These are phyloP conservation scores for Opisthograptis luteolata DNA, from an alignment of 2,888 invertebrate species.

Conservation along the genomic window DNA sequence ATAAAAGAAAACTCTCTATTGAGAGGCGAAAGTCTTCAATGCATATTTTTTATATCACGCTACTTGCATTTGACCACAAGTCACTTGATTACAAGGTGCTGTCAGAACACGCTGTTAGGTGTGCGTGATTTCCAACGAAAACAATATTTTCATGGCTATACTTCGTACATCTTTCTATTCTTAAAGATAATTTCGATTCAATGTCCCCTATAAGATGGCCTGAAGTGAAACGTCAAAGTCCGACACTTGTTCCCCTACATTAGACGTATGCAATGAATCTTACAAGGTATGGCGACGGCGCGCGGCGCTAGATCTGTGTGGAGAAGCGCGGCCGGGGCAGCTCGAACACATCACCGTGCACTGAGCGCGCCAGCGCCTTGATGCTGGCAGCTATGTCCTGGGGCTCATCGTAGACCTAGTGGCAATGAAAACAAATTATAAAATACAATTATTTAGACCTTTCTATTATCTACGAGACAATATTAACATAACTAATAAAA, in stretches of 20 bases:
- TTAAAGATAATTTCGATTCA: no score
- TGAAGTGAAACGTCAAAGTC: background rate
- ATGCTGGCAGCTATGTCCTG: slow-evolving; percentile 95
- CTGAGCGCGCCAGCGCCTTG: slow-evolving; percentile 95
- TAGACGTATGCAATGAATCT: slow-evolving; percentile 11
- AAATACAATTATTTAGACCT: background rate
- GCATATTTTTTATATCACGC: no score
- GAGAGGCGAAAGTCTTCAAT: no score
- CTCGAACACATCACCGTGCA: slow-evolving; percentile 95
- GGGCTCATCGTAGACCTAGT: slow-evolving; percentile 82
- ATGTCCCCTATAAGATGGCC: slow-evolving; percentile 4
- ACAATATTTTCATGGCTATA: no score
- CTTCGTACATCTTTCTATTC: no score
- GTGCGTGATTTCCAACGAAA: no score
- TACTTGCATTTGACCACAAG: no score
- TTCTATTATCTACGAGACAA: no score
- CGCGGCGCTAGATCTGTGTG: slow-evolving; percentile 89
- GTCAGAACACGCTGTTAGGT: no score
- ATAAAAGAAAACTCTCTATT: no score
- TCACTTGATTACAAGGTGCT: no score
- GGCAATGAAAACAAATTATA: background rate
- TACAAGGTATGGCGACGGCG: slow-evolving; percentile 14
- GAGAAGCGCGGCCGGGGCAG: slow-evolving; percentile 93
- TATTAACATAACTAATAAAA: no score
- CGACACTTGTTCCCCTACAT: slow-evolving; percentile 11